Base-by-base conservation (phyloP, 2,797 vertebrate species). In the Perdix hodgsoniae region DNA sequence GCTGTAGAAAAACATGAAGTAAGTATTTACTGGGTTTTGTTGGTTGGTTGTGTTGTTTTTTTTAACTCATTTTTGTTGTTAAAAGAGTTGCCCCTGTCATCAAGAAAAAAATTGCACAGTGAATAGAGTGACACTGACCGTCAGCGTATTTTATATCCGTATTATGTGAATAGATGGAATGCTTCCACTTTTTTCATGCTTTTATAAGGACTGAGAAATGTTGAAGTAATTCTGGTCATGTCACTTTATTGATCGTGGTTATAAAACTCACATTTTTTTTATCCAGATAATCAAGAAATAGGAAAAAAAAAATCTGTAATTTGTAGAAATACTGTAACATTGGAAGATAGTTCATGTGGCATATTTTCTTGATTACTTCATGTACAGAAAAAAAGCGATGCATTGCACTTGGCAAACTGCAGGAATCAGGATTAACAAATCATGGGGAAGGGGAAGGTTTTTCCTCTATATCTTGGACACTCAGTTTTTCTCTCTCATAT, bases 401-500 rank as follows among this genome's bases (percentile, higher is more conserved):
- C 10, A 24, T 52, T 60, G 84, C 4, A 31, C 2, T 54, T 54
- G 23, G 19, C 9, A 52, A 18, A n/a, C 15, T 35, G 18, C 14
- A 3, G 31, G 63, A 67, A 82, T 65, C 2, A 26, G 35, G 14
- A 74, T 60, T 37, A 23, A 57, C 81, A 90, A 49, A 8, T 6
- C 10, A 6, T 3, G 8, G 82, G 27, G 29, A 31, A 19, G 11
- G 29, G 76, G 33, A 2, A 27, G 15, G 27, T 52, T 52, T 29
- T 2, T 63, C 16, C 22, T 47, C 8, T 3, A 44, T 8, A 4
- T 39, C 0, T 1, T 22, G 24, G 14, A 18, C 0, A 0, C 2
- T 64, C 17, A 12, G 16, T 37, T 72, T 73, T 57, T 6, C 13
- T 57, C 4, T 56, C 19, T 6, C 5, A 2, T 1, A 40, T 10